These are phyloP conservation scores for Sphaerophoria taeniata DNA, from an alignment of 2,888 invertebrate species.

Conservation along the genomic window DNA sequence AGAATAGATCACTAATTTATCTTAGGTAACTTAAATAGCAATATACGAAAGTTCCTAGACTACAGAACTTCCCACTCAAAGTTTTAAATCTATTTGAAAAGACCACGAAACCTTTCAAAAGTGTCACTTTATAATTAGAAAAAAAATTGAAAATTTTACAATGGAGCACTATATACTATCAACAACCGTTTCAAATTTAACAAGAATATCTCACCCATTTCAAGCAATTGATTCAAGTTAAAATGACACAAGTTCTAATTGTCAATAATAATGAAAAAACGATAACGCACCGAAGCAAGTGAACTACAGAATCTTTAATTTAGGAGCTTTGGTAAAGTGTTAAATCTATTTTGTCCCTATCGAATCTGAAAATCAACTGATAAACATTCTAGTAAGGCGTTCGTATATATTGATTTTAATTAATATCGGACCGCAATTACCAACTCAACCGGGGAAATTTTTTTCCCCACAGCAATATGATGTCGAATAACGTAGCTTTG, in stretches of 20 bases:
- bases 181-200: background rate
- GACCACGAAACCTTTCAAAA: too few species aligned
- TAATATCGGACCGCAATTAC: slow-evolving; percentile 57
- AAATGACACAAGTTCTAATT: background rate
- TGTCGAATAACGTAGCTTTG: slow-evolving; percentile 39
- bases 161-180: too few species aligned
- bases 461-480: slow-evolving; percentile 31
- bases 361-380: slow-evolving; percentile 59
- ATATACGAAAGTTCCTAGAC: too few species aligned
- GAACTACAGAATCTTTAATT: background rate
- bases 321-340: slow-evolving; percentile 8
- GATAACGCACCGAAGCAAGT: background rate
- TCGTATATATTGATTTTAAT: slow-evolving; percentile 64
- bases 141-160: too few species aligned
- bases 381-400: slow-evolving; percentile 44
- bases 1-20: background rate
- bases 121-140: too few species aligned
- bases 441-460: slow-evolving; percentile 62
- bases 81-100: too few species aligned
- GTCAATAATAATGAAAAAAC: background rate
- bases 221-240: background rate
- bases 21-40: too few species aligned
- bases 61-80: too few species aligned
- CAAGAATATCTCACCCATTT: slow-evolving; percentile 7
- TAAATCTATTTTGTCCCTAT: slow-evolving; percentile 43